phyloP scores from a whole-genome alignment of 2,797 vertebrate genomes.

The Hemitrygon akajei region DNA sequence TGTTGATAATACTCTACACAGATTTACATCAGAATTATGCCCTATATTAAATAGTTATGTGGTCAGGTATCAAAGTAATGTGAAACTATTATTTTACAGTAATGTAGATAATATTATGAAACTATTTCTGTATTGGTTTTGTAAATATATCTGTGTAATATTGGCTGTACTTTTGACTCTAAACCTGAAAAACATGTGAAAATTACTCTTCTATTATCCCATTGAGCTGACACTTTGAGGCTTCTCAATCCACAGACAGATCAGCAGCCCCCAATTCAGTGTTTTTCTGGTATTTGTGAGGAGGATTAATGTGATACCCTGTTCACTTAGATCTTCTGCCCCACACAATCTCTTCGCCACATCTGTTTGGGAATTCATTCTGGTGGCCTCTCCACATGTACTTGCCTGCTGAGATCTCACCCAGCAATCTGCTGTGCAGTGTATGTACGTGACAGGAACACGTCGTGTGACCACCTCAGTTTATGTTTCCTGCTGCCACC shows the following conservation, averaged over 20 bases:
- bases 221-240: not conserved
- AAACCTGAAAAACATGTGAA: not conserved
- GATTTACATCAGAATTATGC: not conserved
- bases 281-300: not conserved
- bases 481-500: not conserved
- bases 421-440: not conserved
- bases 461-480: not conserved
- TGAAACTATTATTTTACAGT: not conserved
- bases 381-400: not conserved
- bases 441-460: not conserved
- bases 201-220: not conserved
- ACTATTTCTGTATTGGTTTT: not conserved
- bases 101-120: not conserved
- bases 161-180: not conserved
- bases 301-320: not conserved
- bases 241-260: not conserved
- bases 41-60: not conserved
- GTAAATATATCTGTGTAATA: not conserved
- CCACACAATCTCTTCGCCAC: not conserved
- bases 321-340: not conserved
- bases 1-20: not conserved
- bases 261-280: not conserved
- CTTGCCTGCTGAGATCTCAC: not conserved
- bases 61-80: not conserved
- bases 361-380: not conserved